phyloP scores from a whole-genome alignment of 2,797 vertebrate species.

The Tauraco hartlaubi region DNA sequence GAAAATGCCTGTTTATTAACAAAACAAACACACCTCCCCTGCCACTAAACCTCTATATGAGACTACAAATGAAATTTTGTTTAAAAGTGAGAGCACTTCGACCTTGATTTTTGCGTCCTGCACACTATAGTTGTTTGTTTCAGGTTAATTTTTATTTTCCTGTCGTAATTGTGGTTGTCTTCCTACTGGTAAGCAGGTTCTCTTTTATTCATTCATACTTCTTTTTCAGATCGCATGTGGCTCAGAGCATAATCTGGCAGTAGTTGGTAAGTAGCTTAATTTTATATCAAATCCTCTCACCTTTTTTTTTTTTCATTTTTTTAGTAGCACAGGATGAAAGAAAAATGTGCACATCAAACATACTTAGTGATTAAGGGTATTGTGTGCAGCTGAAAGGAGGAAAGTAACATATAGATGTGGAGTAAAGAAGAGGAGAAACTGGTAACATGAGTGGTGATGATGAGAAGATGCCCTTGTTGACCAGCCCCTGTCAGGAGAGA shows the following conservation, averaged over 20 bases:
- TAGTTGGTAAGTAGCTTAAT: constrained; percentile 88
- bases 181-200: not conserved
- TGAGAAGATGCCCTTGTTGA: not conserved
- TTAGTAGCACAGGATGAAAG: constrained; percentile 12
- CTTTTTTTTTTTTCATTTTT: constrained; percentile 23
- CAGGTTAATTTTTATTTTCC: constrained; percentile 45
- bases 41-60: not conserved
- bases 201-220: constrained; percentile 37
- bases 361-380: not conserved
- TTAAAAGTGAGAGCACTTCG: not conserved
- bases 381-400: not conserved
- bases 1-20: not conserved
- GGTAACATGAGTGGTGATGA: not conserved
- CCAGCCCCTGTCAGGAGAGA: not conserved
- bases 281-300: constrained; percentile 31
- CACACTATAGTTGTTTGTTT: not conserved
- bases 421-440: not conserved
- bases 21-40: not conserved
- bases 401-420: not conserved
- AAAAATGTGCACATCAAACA: not conserved
- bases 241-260: constrained; percentile 94
- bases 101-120: not conserved
- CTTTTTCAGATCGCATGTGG: constrained; percentile 90
- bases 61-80: not conserved
- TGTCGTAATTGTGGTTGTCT: not conserved